Percentiles rank a stretch among this genome's conserved stretches.
phyloP scores from a whole-genome alignment of 2,888 invertebrate genomes.

The Caenorhabditis wallacei region DNA sequence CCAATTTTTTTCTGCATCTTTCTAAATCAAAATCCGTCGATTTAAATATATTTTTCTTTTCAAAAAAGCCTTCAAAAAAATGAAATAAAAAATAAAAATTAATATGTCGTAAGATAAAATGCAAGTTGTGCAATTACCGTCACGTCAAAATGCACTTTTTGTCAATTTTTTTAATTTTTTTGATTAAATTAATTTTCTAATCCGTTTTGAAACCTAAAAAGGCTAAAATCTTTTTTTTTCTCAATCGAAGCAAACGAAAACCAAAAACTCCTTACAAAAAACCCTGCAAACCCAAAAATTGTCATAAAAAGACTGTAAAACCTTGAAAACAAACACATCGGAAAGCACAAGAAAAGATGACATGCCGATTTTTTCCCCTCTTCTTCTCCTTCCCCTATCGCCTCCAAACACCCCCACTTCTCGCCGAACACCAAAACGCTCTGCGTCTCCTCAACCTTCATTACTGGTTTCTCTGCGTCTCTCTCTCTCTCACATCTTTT shows the following conservation, averaged over 20 bases:
- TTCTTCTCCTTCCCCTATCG: too few species aligned
- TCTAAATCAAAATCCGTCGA: too few species aligned
- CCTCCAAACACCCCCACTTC: slow-evolving; percentile 4
- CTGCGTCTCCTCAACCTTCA: slow-evolving; percentile 18
- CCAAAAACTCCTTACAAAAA: too few species aligned
- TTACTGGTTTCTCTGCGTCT: slow-evolving; percentile 1
- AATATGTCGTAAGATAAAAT: neutral
- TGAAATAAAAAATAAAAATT: neutral
- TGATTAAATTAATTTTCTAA: neutral
- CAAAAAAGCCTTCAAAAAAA: slow-evolving; percentile 13
- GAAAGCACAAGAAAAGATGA: slow-evolving; percentile 1
- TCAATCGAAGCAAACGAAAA: too few species aligned
- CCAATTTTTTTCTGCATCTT: too few species aligned
- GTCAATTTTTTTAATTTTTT: neutral
- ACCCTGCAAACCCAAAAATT: neutral
- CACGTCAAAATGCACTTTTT: neutral
- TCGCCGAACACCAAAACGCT: slow-evolving; percentile 28
- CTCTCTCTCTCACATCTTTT: slow-evolving; percentile 4
- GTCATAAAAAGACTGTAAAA: neutral
- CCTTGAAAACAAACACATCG: neutral
- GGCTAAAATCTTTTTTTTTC: too few species aligned
- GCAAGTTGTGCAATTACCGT: neutral
- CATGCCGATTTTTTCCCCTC: neutral
- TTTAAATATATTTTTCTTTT: too few species aligned
- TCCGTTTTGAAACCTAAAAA: neutral